These are phyloP conservation scores for Bombylius discolor DNA, from an alignment of 2,888 invertebrate genomes.

Conservation along the genomic window DNA sequence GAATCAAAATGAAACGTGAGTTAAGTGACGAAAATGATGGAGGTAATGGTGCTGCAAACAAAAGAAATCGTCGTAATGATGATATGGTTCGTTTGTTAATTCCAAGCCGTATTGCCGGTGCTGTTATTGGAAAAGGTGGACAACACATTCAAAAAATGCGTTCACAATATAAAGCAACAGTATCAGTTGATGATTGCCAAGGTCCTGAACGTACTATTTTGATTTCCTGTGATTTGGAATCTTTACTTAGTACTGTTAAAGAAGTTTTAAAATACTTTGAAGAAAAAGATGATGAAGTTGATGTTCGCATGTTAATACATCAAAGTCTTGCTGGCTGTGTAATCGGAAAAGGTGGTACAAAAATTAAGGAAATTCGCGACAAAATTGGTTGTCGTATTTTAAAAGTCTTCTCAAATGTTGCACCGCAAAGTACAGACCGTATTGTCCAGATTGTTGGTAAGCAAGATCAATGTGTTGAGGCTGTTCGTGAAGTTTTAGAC, in stretches of 20 bases:
- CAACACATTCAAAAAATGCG: slow-evolving; percentile 86
- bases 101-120: slow-evolving; percentile 66
- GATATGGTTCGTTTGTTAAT: slow-evolving; percentile 23
- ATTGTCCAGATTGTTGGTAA: slow-evolving; percentile 87
- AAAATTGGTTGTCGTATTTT: slow-evolving; percentile 85
- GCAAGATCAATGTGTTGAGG: slow-evolving; percentile 65
- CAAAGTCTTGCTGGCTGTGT: slow-evolving; percentile 92
- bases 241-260: slow-evolving; percentile 67
- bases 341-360: slow-evolving; percentile 55
- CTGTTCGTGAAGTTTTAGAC: slow-evolving; percentile 75
- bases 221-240: slow-evolving; percentile 70
- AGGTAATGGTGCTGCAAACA: not conserved
- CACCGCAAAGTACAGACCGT: slow-evolving; percentile 94
- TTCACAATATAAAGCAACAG: slow-evolving; percentile 93
- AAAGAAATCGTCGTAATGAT: not conserved
- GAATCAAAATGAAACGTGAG: too few species aligned
- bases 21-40: not conserved
- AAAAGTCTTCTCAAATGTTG: slow-evolving; percentile 86
- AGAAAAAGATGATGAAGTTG: slow-evolving; percentile 51
- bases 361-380: slow-evolving; percentile 35
- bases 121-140: slow-evolving; percentile 92
- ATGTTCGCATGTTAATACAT: slow-evolving; percentile 81
- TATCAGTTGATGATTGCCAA: slow-evolving; percentile 98
- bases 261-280: slow-evolving; percentile 77
- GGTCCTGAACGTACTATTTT: slow-evolving; percentile 95